Evolutionary conservation across 2,797 vertebrate species (phyloP), one percentile per base, ranked within the genome.

Genomic region (Stomatorhinus walkeri): DNA sequence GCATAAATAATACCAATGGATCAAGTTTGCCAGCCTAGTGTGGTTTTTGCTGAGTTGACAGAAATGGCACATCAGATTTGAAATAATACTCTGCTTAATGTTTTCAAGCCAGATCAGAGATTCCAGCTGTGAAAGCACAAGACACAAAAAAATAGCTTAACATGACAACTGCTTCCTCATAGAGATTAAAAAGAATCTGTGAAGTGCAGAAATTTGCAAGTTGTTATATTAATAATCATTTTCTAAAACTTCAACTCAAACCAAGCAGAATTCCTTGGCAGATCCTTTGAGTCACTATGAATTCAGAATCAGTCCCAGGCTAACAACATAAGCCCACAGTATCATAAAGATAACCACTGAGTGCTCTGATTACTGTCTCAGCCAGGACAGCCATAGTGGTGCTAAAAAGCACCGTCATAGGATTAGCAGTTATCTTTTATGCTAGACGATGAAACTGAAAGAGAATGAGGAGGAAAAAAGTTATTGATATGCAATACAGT

Each of bases 281-380:
- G 54, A 56, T 6, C 54, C 54, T 8, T 56, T 56, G 54, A 56
- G 54, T 56, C 54, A 56, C 54, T n/a, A 56, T 56, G 76, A 61
- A 19, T n/a, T 24, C n/a, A 46, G 61, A 24, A 32, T 76, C 32
- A 19, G 10, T 52, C 24, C 28, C 22, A 22, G 48, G 22, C 19
- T 51, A 79, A 36, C n/a, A 48, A 89, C 89, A 90, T 87, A 89
- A 40, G 16, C 90, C 83, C 89, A 87, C 61, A 91, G 16, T 91
- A 46, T 88, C 84, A 40, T 87, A 91, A 89, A 8, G 46, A 91
- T 89, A 87, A 88, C 64, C 88, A 22, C 81, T 83, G 81, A 89
- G 64, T 7, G 83, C 61, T 68, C 81, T 4, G 89, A 92, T 92
- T 88, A 86, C 88, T 90, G 91, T 92, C 91, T 0, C 40, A 49